Base-by-base conservation (phyloP, 1,140 invertebrate genomes). In the Dufourea novaeangliae region DNA sequence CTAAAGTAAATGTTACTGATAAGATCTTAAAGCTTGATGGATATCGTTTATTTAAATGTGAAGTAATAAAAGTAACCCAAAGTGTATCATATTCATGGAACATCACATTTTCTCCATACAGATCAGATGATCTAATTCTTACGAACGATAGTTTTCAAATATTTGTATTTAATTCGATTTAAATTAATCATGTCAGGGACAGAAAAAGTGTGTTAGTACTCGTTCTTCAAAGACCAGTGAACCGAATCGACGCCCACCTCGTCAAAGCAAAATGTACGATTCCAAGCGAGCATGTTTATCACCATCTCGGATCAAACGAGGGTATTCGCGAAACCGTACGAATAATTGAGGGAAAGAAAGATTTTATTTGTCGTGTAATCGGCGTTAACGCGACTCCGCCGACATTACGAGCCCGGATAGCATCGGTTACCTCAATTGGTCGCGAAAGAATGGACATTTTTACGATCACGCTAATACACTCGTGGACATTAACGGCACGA, bases 281-380 rank as follows among this genome's bases (percentile, higher is more conserved):
- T 5, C 44, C 3, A 46, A 20, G 25, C 34, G 27, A 22, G 68
- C 37, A 37, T 59, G 34, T 37, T 52, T 73, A 64, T 73, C 70
- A 6, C 3, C 5, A 5, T 2, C 2, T 11, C 12, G 2, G 22
- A 70, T 59, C 37, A 44, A 39, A 52, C 17, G 12, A 34, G 20
- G 14, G 4, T 29, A 29, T 4, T 17, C 57, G 17, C 22, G 29
- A 8, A 22, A 29, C 25, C 54, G 25, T 27, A 7, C 25, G 1
- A 6, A 56, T 62, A 41, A 44, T 66, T 34, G 62, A 25, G 22
- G 22, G 11, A 8, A 41, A 11, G 34, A 11, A 25, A 20, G 32
- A 25, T 64, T 64, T 64, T 37, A 39, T 64, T 64, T 22, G 59
- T 54, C 44, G 22, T 11, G 20, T 39, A 64, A 73, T 64, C 62